Evolutionary conservation across 2,113 vertebrate species (phyloP).

Genomic region (Hiodon alosoides): DNA sequence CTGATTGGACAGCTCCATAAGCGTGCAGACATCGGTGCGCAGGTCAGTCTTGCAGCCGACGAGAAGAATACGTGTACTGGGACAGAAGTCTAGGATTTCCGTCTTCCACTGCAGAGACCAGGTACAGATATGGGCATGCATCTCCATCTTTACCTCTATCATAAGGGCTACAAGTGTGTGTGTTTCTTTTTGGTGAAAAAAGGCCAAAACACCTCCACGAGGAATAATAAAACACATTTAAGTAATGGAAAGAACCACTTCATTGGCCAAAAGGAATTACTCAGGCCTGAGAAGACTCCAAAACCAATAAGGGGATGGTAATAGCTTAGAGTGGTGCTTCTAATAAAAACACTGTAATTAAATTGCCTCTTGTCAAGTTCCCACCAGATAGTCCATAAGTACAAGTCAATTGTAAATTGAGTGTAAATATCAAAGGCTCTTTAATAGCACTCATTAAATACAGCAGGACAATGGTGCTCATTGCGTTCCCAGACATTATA

Average conservation of each 20-base stretch:
- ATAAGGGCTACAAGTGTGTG: too few species aligned
- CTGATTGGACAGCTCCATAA: constrained; percentile 88
- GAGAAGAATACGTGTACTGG: constrained; percentile 79
- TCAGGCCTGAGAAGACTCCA: too few species aligned
- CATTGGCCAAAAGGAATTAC: too few species aligned
- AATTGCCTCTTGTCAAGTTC: neutral
- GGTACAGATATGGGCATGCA: too few species aligned
- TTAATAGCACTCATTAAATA: too few species aligned
- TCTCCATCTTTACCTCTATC: too few species aligned
- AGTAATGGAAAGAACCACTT: too few species aligned
- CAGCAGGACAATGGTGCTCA: neutral
- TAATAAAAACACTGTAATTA: neutral
- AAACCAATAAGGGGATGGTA: neutral
- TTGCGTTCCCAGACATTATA: too few species aligned
- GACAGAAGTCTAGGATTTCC: constrained; percentile 88
- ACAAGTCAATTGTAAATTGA: neutral
- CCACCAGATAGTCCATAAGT: neutral
- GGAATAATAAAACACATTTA: too few species aligned
- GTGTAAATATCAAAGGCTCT: neutral
- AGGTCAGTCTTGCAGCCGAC: constrained; percentile 90
- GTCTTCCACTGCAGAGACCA: constrained; percentile 76
- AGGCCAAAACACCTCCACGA: too few species aligned
- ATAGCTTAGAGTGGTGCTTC: neutral
- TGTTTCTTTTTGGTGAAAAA: too few species aligned
- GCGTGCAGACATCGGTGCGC: constrained; percentile 87